Evolutionary conservation across 2,113 vertebrate species (phyloP), one percentile per base, ranked within the genome.

Genomic region (Xenopus laevis): DNA sequence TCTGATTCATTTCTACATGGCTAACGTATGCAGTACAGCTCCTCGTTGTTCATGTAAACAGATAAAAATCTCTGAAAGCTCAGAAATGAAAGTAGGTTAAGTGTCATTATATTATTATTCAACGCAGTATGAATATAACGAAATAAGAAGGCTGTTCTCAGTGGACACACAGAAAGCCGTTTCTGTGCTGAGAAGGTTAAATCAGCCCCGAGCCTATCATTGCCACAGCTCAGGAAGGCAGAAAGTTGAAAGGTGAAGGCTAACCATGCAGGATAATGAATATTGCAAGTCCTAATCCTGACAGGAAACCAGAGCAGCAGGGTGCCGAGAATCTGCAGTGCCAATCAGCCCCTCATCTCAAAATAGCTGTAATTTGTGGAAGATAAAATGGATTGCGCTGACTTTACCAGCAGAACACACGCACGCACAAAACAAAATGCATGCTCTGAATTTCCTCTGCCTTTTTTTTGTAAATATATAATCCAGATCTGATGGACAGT

Each of bases 201-300:
- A 64, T 69, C 61, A 50, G 59, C 47, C 63, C 74, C 63, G 67
- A 69, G 62, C 58, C 33, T 53, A 50, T 77, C 74, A 70, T 44
- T 44, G 74, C 44, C 59, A 21, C 47, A 57, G 68, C 68, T 77
- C 59, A 70, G 59, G 50, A 53, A 76, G 60, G 66, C 58, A 77
- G 74, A 77, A 62, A 77, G 74, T 77, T 77, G 74, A 77, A 77
- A 77, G 74, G 74, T 77, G 68, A 77, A 77, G 74, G 74, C 74
- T 77, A 77, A 77, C 74, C 74, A 70, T 70, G 74, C 74, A 77
- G 74, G 74, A 77, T 77, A 77, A 77, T 77, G 74, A 77, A 77
- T 70, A 77, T 70, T 77, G 67, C 74, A 77, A 77, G 69, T 77
- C 60, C 67, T 77, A 77, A 77, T 77, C 74, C 74, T 77, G 74